Evolutionary conservation across 2,888 invertebrate genomes (phyloP).

Genomic region (Lithophane ornitopus): DNA sequence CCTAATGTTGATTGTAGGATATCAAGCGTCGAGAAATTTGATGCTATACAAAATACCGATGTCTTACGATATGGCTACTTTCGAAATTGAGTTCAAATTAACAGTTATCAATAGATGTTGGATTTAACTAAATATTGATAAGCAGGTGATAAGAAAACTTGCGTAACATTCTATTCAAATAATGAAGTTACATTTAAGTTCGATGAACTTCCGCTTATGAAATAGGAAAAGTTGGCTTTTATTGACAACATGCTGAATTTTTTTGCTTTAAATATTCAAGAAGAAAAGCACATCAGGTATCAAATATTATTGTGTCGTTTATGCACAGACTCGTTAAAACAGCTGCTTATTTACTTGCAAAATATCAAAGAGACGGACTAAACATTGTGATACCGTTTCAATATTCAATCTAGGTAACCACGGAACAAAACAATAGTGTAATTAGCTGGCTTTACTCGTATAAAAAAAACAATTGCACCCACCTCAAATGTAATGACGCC

Average conservation of each 20-base stretch:
- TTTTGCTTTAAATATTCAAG: background rate
- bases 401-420: constrained; percentile 31
- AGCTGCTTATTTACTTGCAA: constrained; percentile 25
- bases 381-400: constrained; percentile 16
- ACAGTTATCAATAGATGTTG: constrained; percentile 63
- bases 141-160: constrained; percentile 81
- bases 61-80: constrained; percentile 9
- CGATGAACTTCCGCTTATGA: constrained; percentile 87
- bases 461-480: constrained; percentile 66
- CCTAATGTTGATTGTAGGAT: constrained; percentile 27
- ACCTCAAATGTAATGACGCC: constrained; percentile 91
- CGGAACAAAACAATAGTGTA: constrained; percentile 22
- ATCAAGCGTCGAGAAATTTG: constrained; percentile 12
- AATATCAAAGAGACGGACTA: constrained; percentile 8
- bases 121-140: constrained; percentile 78
- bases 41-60: constrained; percentile 16
- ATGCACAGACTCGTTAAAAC: background rate
- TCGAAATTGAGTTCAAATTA: constrained; percentile 56
- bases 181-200: constrained; percentile 77
- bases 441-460: background rate
- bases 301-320: constrained; percentile 1
- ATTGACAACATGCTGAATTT: constrained; percentile 66
- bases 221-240: constrained; percentile 81
- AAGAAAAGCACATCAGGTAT: background rate
- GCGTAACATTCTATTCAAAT: constrained; percentile 67